phyloP scores from a whole-genome alignment of 2,888 invertebrate genomes.

The Lepetodrilus schrolli region DNA sequence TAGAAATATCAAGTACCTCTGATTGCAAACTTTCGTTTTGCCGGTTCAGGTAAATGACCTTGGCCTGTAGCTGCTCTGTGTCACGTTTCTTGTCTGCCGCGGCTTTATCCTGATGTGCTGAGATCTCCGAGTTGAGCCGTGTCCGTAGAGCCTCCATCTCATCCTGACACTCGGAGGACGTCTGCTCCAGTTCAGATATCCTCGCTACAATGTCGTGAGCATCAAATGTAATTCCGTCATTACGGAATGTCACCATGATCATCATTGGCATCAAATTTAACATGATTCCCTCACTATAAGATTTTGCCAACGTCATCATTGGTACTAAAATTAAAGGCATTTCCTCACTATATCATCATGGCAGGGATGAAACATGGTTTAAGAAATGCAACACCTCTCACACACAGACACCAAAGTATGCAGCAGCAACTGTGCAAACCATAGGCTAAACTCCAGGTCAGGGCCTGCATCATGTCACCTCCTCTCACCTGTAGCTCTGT shows the following conservation, averaged over 20 bases:
- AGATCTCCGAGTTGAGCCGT: slow-evolving; percentile 52
- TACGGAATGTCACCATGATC: neutral
- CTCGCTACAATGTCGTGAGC: slow-evolving; percentile 44
- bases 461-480: too few species aligned
- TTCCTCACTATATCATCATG: too few species aligned
- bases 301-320: too few species aligned
- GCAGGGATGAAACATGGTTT: too few species aligned
- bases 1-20: too few species aligned
- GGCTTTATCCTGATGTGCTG: slow-evolving; percentile 41
- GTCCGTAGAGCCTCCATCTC: slow-evolving; percentile 52
- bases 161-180: slow-evolving; percentile 48
- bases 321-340: too few species aligned
- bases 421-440: too few species aligned
- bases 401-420: too few species aligned
- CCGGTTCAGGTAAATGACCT: slow-evolving; percentile 49
- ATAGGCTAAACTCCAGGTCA: too few species aligned
- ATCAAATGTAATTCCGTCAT: neutral
- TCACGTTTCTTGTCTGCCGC: slow-evolving; percentile 50
- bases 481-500: slow-evolving; percentile 63
- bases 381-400: too few species aligned
- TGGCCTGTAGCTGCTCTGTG: slow-evolving; percentile 48
- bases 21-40: slow-evolving; percentile 57
- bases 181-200: slow-evolving; percentile 56
- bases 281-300: neutral
- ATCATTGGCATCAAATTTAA: neutral